These are phyloP conservation scores for Microcebus griseorufus DNA, from an alignment of 2,113 vertebrate species.

Conservation along the genomic window DNA sequence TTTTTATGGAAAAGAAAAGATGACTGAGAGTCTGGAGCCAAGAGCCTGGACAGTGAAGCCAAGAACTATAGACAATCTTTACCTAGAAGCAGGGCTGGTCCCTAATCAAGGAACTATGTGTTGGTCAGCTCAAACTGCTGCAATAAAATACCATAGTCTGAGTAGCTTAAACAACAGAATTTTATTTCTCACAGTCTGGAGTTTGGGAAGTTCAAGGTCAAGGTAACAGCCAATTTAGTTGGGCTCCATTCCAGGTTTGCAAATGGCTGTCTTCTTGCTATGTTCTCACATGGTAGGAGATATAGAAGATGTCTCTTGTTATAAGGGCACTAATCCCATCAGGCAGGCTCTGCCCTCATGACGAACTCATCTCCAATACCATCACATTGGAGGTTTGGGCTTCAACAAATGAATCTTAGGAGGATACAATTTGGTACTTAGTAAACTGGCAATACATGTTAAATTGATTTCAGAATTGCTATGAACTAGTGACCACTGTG, in stretches of 20 bases:
- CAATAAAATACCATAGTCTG: not conserved
- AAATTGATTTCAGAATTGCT: not conserved
- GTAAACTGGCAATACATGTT: not conserved
- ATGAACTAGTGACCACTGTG: not conserved
- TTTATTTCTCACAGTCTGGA: not conserved
- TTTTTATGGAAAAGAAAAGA: not conserved
- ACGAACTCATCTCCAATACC: not conserved
- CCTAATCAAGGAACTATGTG: not conserved
- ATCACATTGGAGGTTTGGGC: not conserved
- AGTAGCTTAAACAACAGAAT: not conserved
- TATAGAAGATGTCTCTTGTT: not conserved
- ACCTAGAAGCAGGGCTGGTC: not conserved
- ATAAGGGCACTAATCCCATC: not conserved
- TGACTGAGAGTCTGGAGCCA: not conserved
- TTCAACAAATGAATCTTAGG: not conserved
- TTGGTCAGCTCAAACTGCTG: too few species aligned
- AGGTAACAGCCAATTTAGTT: not conserved
- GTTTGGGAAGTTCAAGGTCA: not conserved
- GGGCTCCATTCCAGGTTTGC: not conserved
- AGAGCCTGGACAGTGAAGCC: not conserved
- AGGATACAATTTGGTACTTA: not conserved
- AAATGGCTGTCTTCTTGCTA: not conserved
- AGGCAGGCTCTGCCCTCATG: not conserved
- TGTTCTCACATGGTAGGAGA: not conserved
- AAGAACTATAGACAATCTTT: not conserved